A percentile compares a stretch with the other conserved stretches of the same genome.
Conservation (phyloP, 2,113 vertebrate genomes). For the Raja brachyura region DNA sequence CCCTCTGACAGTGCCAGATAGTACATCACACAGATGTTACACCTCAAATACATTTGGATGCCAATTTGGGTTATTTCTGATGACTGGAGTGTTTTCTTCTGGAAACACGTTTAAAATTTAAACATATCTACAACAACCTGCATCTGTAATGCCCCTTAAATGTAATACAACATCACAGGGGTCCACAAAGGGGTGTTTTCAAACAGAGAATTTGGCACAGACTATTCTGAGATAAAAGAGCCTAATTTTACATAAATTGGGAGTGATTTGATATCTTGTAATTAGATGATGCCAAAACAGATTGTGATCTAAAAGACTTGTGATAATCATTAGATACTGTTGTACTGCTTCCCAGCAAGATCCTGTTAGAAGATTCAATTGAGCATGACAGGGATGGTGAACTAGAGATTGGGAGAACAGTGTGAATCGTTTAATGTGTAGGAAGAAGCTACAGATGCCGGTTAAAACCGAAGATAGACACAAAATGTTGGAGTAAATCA, state of each 20-base stretch:
- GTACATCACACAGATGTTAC: not conserved
- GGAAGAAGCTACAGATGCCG: too few relatives aligned
- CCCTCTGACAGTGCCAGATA: not conserved
- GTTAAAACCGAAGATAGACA: too few relatives aligned
- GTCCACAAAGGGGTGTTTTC: not conserved
- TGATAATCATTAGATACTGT: not conserved
- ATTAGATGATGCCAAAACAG: not conserved
- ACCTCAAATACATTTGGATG: not conserved
- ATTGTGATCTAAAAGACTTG: not conserved
- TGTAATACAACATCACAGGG: not conserved
- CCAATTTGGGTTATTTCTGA: not conserved
- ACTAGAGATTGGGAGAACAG: not conserved
- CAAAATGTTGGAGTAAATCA: too few relatives aligned
- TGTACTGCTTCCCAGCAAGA: not conserved
- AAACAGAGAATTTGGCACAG: not conserved
- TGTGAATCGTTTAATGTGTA: not conserved
- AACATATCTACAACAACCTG: not conserved
- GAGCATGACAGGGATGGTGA: too few relatives aligned
- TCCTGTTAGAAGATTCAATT: not conserved
- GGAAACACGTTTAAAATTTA: not conserved
- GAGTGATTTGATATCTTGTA: not conserved
- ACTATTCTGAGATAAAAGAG: not conserved
- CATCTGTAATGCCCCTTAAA: not conserved
- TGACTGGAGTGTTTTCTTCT: not conserved
- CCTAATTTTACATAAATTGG: not conserved